Base-by-base conservation (phyloP, 92 coral and sea anemone species). In the Palythoa grandis region DNA sequence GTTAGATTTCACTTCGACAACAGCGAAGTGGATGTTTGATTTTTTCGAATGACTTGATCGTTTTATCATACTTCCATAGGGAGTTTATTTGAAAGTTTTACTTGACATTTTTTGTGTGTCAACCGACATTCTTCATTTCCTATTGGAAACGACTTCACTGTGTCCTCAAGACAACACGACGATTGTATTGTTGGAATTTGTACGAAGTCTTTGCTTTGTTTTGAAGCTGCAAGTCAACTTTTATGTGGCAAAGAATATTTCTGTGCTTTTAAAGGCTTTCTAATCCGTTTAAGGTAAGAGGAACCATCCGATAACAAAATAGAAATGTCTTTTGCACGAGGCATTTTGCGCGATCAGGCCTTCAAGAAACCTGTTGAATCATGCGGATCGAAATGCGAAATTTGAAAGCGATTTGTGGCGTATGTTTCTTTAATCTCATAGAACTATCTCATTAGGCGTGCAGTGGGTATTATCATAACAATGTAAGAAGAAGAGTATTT, bases 61-160 rank as follows among this genome's bases (percentile, higher is more conserved):
- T 91, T 86, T 92, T 87, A 87, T 87, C 89, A 86, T 93, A 94
- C 99, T 97, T 97, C 99, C 99, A 89, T 88, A 91, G 98, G 99
- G 98, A 97, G 99, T 97, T 95, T 92, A 80, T 82, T 80, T 88
- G 84, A 82, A 77, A 75, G 83, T 47, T 76, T 82, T 71, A 83
- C 86, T 83, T 87, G 98, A 92, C 98, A 94, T 89, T 90, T 90
- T 94, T 92, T 92, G 93, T 87, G 95, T 94, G 98, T 92, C 98
- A 83, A 91, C 86, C 89, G 88, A 90, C 88, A 86, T 90, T 91
- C 93, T 87, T 88, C 88, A 85, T 94, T 92, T 92, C 94, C 86
- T 93, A 82, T 92, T 92, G 95, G 94, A 94, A 94, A 91, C 95
- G 95, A 92, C 91, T 79, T 87, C 86, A 82, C 50, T 5, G 86